Evolutionary conservation across 2,888 invertebrate species (phyloP).

Genomic region (Cephus pulcher): DNA sequence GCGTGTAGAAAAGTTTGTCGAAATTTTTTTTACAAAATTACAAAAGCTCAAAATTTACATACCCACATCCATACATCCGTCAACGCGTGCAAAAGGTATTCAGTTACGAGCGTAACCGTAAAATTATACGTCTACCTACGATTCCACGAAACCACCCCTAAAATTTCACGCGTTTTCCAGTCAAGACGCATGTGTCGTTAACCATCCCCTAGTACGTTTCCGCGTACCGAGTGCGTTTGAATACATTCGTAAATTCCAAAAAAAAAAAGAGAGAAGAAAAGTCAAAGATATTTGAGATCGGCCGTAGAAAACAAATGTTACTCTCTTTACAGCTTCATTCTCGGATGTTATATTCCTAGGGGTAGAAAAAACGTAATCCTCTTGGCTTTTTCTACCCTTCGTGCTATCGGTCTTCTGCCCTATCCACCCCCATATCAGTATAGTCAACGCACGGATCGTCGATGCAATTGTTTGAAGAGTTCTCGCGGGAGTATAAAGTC

Average conservation of each 20-base stretch:
- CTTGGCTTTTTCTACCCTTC: not conserved
- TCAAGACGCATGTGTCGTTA: not conserved
- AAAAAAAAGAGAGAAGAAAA: no score
- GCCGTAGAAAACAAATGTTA: slow-evolving; percentile 16
- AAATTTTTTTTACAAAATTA: no score
- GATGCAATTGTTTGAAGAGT: slow-evolving; percentile 38
- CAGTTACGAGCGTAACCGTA: no score
- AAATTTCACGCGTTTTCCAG: no score
- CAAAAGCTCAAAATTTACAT: slow-evolving; percentile 23
- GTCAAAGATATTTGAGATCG: not conserved
- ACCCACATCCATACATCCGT: not conserved
- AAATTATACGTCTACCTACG: no score
- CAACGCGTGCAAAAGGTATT: no score
- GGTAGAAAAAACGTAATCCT: not conserved
- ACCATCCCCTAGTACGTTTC: not conserved
- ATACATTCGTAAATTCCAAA: slow-evolving; percentile 5
- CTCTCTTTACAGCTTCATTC: slow-evolving; percentile 21
- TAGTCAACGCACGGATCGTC: slow-evolving; percentile 20
- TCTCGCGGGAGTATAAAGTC: slow-evolving; percentile 26
- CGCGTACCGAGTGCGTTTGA: slow-evolving; percentile 3
- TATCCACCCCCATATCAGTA: not conserved
- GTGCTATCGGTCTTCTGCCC: not conserved
- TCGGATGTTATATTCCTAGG: not conserved
- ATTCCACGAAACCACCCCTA: no score
- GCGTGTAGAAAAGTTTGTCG: no score